Evolutionary conservation across 2,888 invertebrate species (phyloP).

Genomic region (Ditylenchus weischeri): DNA sequence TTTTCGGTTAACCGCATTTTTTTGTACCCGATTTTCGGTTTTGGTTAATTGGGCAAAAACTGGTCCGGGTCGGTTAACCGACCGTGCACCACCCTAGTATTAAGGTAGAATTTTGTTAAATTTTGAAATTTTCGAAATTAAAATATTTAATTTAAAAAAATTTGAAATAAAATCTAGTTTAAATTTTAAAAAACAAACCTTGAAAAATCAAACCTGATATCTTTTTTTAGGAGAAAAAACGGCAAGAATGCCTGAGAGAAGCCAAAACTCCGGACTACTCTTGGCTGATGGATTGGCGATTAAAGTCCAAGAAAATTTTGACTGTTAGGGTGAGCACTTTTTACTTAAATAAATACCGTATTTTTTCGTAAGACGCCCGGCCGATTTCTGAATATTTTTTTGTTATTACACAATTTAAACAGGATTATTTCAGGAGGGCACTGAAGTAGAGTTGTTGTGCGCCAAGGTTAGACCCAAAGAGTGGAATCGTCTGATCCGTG

Average conservation of each 20-base stretch:
- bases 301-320: conserved; percentile 35
- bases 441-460: conserved; percentile 37
- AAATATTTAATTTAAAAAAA: not conserved
- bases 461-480: conserved; percentile 37
- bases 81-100: no score
- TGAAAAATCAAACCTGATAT: not conserved
- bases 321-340: conserved; percentile 28
- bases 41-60: no score
- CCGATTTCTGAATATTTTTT: no score
- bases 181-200: not conserved
- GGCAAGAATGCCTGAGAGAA: conserved; percentile 30
- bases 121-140: no score
- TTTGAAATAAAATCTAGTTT: not conserved
- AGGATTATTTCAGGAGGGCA: conserved; percentile 29
- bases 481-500: conserved; percentile 35
- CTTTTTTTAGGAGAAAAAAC: conserved; percentile 32
- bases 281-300: conserved; percentile 42
- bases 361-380: not conserved
- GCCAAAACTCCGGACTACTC: conserved; percentile 37
- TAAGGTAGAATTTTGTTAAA: no score
- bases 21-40: no score
- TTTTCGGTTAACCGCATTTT: no score
- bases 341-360: not conserved
- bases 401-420: not conserved
- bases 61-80: no score